Evolutionary conservation across 2,888 invertebrate species (phyloP).

Genomic region (Alloscopus bannaensis): DNA sequence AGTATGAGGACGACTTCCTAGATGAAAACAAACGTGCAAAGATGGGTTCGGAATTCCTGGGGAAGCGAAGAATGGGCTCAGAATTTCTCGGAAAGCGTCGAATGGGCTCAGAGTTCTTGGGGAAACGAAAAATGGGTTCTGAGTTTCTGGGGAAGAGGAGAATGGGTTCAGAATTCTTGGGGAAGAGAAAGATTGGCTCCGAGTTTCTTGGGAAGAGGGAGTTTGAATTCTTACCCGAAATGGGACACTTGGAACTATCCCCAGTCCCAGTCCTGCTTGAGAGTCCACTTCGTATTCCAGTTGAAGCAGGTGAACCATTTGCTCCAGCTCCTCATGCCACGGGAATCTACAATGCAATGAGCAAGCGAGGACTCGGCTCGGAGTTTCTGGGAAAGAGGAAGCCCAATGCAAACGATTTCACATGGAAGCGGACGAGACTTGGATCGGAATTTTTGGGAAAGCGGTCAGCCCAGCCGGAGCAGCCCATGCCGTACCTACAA

Average conservation of each 20-base stretch:
- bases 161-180: slow-evolving; percentile 62
- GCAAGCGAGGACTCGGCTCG: slow-evolving; percentile 66
- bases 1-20: slow-evolving; percentile 55
- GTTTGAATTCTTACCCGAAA: slow-evolving; percentile 68
- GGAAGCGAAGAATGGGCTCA: slow-evolving; percentile 50
- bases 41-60: slow-evolving; percentile 66
- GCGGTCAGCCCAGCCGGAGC: slow-evolving; percentile 38
- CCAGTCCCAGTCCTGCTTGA: neutral
- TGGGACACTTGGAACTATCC: slow-evolving; percentile 51
- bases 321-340: neutral
- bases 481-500: slow-evolving; percentile 20
- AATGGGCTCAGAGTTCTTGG: slow-evolving; percentile 66
- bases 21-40: slow-evolving; percentile 63
- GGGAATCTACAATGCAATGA: slow-evolving; percentile 11
- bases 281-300: neutral
- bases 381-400: slow-evolving; percentile 69
- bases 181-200: slow-evolving; percentile 64
- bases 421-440: slow-evolving; percentile 63
- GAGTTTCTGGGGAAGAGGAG: slow-evolving; percentile 59
- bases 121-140: slow-evolving; percentile 59
- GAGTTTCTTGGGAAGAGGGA: slow-evolving; percentile 68
- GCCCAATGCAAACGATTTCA: slow-evolving; percentile 53
- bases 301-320: too few species aligned
- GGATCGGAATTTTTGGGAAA: slow-evolving; percentile 67
- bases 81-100: slow-evolving; percentile 63